phyloP scores from a whole-genome alignment of 2,888 invertebrate species.

The Meiosimyza decipiens region DNA sequence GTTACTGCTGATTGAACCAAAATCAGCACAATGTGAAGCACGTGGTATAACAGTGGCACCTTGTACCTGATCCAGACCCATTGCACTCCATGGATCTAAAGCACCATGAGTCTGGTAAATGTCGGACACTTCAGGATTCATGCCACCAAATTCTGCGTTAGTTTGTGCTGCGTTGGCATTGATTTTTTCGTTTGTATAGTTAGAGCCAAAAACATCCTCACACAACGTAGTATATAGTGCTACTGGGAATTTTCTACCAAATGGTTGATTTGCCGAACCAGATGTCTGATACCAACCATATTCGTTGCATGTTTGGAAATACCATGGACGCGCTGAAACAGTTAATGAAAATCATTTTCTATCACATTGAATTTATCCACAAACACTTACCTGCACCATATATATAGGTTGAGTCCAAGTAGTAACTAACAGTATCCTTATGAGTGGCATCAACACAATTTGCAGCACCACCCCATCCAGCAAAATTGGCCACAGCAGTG shows the following conservation, averaged over 20 bases:
- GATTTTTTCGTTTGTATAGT: constrained; percentile 51
- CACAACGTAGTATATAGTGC: constrained; percentile 56
- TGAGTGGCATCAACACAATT: constrained; percentile 55
- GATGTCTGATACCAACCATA: constrained; percentile 87
- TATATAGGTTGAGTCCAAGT: constrained; percentile 44
- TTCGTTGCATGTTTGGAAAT: constrained; percentile 87
- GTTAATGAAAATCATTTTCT: constrained; percentile 45
- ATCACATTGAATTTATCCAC: neutral
- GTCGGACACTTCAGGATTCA: constrained; percentile 66
- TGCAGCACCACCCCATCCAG: constrained; percentile 40
- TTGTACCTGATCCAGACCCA: constrained; percentile 65
- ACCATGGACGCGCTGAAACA: constrained; percentile 77
- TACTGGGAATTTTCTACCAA: constrained; percentile 63
- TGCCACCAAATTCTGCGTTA: constrained; percentile 68
- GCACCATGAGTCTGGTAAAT: constrained; percentile 70
- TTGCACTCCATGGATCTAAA: constrained; percentile 71
- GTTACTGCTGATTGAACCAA: constrained; percentile 51
- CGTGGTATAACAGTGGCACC: constrained; percentile 57
- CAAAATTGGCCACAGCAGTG: constrained; percentile 54
- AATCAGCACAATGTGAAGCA: constrained; percentile 60
- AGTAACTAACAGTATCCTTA: constrained; percentile 47
- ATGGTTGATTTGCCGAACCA: constrained; percentile 71
- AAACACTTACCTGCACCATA: constrained; percentile 50
- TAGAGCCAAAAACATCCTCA: constrained; percentile 54
- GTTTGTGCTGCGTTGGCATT: constrained; percentile 57